Percentiles rank a stretch among this genome's conserved stretches.
Evolutionary conservation across 2,797 vertebrate species (phyloP).

Genomic region (Hyperoplus immaculatus): DNA sequence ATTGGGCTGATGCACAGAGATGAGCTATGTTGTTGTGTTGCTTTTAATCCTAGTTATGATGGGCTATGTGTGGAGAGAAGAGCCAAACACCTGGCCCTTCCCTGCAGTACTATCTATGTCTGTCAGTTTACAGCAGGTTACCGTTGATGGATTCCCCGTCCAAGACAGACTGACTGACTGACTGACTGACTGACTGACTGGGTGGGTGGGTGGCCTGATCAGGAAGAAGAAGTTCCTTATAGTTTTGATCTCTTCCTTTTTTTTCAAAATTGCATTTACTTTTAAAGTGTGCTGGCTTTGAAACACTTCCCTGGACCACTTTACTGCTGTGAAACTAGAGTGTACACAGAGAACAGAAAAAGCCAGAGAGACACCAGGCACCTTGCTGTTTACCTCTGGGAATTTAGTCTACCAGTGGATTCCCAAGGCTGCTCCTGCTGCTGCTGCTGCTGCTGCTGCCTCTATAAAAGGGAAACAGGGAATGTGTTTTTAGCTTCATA

Average conservation of each 20-base stretch:
- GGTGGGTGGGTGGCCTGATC: constrained; percentile 20
- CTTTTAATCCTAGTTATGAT: neutral
- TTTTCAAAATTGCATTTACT: neutral
- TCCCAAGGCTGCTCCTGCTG: constrained; percentile 24
- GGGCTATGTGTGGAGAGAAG: neutral
- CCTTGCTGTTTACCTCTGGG: constrained; percentile 52
- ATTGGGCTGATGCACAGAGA: constrained; percentile 2
- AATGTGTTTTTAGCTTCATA: constrained; percentile 47
- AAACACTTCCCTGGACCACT: constrained; percentile 6
- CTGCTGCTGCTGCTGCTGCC: constrained; percentile 12
- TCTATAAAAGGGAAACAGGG: constrained; percentile 34
- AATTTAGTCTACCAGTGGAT: constrained; percentile 17
- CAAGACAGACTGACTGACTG: no score
- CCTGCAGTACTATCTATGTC: constrained; percentile 10
- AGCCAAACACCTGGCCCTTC: constrained; percentile 43
- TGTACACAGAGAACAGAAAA: constrained; percentile 43
- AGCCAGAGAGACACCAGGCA: constrained; percentile 13
- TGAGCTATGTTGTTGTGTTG: constrained; percentile 9
- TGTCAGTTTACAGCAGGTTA: constrained; percentile 9
- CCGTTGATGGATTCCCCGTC: neutral
- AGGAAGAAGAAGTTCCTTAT: neutral
- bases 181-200: neutral
- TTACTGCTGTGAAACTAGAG: constrained; percentile 40
- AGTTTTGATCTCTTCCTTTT: neutral
- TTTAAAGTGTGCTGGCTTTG: constrained; percentile 1